Evolutionary conservation across 2,888 invertebrate species (phyloP).

Genomic region (Mamestra brassicae): DNA sequence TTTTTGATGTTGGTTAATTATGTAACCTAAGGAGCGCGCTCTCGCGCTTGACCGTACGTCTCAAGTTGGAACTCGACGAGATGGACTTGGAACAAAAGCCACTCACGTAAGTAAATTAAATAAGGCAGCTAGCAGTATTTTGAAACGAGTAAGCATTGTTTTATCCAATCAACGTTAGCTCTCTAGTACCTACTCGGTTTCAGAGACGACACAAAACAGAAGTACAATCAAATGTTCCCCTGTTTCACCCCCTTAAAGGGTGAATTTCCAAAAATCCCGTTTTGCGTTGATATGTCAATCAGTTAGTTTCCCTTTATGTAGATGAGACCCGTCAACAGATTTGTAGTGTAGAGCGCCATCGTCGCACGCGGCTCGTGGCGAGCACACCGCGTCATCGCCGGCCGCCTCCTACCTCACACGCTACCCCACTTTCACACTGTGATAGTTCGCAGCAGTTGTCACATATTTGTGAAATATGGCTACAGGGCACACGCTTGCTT

Average conservation of each 20-base stretch:
- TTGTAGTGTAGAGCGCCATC: too few relatives aligned
- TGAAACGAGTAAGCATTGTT: not conserved
- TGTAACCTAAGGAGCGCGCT: not conserved
- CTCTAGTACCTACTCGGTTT: not conserved
- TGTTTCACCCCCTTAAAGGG: too few relatives aligned
- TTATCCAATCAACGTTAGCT: not conserved
- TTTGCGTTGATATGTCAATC: too few relatives aligned
- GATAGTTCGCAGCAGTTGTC: not conserved
- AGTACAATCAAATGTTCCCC: not conserved
- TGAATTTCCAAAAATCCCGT: too few relatives aligned
- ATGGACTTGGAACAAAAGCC: not conserved
- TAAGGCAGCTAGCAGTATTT: not conserved
- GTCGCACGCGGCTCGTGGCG: not conserved
- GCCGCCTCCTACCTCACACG: not conserved
- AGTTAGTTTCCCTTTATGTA: too few relatives aligned
- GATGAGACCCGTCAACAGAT: too few relatives aligned
- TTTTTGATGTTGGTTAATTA: not conserved
- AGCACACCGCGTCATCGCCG: not conserved
- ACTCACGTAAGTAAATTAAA: not conserved
- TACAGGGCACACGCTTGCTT: too few relatives aligned
- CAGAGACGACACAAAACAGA: not conserved
- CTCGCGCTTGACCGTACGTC: not conserved
- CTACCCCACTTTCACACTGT: not conserved
- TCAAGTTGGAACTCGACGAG: not conserved
- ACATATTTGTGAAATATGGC: too few relatives aligned